A percentile compares a stretch with the other conserved stretches of the same genome.
These are phyloP conservation scores for Olivierus martensii DNA, from an alignment of 1,140 invertebrate species.

Conservation along the genomic window DNA sequence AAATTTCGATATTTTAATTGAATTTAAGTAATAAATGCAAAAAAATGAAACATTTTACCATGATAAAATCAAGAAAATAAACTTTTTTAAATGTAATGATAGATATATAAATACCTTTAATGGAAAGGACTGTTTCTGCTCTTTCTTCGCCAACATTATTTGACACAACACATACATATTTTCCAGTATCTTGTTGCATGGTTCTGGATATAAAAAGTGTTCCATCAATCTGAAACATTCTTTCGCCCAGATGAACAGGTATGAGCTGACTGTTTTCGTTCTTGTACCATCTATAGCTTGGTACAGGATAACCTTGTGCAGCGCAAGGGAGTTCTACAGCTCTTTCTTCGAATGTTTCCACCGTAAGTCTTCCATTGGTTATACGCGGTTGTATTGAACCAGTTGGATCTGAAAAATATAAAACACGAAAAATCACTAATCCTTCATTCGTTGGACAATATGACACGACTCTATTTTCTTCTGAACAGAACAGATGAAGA, in stretches of 20 bases:
- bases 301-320: constrained; percentile 24
- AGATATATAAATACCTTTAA: constrained; percentile 21
- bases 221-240: constrained; percentile 15
- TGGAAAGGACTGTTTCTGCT: constrained; percentile 21
- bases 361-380: constrained; percentile 9
- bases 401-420: constrained; percentile 38
- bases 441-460: too few species aligned
- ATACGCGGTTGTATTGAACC: constrained; percentile 23
- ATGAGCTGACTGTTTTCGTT: constrained; percentile 8
- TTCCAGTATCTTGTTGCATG: constrained; percentile 18
- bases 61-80: too few species aligned
- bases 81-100: too few species aligned
- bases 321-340: constrained; percentile 30
- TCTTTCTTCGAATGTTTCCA: constrained; percentile 22
- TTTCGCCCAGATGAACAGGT: constrained; percentile 4
- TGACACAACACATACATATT: constrained; percentile 24
- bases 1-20: too few species aligned
- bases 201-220: constrained; percentile 17
- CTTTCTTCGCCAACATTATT: constrained; percentile 24
- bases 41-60: too few species aligned
- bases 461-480: too few species aligned
- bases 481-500: too few species aligned
- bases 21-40: too few species aligned
- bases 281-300: constrained; percentile 18
- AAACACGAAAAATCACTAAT: constrained; percentile 22